phyloP scores from a whole-genome alignment of 2,797 vertebrate species.

The Oryzias dopingdopingensis region DNA sequence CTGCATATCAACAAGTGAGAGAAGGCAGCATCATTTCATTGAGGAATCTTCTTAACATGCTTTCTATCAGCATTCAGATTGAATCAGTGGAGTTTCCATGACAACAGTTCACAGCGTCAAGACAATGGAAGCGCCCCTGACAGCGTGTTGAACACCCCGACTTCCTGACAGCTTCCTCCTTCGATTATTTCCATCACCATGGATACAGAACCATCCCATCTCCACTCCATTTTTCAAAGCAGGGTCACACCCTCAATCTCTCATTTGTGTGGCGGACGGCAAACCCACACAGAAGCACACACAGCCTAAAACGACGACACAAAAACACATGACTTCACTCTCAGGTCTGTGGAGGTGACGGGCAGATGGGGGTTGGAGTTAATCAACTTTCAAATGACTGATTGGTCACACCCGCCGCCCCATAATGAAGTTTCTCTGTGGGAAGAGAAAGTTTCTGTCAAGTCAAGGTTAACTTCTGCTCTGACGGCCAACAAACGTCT shows the following conservation, averaged over 20 bases:
- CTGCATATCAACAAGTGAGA: background rate
- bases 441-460: conserved; percentile 20
- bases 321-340: conserved; percentile 15
- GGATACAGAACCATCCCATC: conserved; percentile 77
- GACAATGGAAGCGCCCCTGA: conserved; percentile 82
- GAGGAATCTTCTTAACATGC: conserved; percentile 16
- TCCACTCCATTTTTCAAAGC: conserved; percentile 55
- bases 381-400: conserved; percentile 50
- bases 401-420: conserved; percentile 53
- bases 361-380: conserved; percentile 27
- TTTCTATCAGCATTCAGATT: conserved; percentile 79
- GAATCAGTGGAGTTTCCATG: conserved; percentile 79
- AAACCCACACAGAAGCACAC: conserved; percentile 6
- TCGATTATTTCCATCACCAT: conserved; percentile 76
- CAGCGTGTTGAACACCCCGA: conserved; percentile 76
- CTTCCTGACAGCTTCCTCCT: conserved; percentile 79
- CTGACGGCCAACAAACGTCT: conserved; percentile 21
- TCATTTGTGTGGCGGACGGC: conserved; percentile 37
- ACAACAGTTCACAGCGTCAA: conserved; percentile 76
- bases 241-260: conserved; percentile 59
- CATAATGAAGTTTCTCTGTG: conserved; percentile 44
- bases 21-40: conserved; percentile 17
- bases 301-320: conserved; percentile 17
- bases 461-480: conserved; percentile 33
- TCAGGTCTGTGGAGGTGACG: conserved; percentile 7